Evolutionary conservation across 2,797 vertebrate species (phyloP).

Genomic region (Sarcophilus harrisii): DNA sequence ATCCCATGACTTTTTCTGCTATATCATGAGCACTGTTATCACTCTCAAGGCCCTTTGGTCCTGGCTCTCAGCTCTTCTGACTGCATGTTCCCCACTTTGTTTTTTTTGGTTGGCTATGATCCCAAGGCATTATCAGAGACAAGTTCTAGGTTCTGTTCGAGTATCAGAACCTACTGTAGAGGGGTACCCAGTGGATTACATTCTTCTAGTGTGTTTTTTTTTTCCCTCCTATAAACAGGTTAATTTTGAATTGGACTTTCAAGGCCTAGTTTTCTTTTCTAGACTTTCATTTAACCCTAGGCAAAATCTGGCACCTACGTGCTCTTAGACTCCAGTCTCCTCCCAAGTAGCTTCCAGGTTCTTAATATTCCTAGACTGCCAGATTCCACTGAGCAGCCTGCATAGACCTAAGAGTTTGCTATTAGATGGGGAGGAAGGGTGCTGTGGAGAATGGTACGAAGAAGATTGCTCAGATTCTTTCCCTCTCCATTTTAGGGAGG

Average conservation of each 20-base stretch:
- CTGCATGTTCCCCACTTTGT: neutral
- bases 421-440: neutral
- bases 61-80: neutral
- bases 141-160: neutral
- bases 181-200: neutral
- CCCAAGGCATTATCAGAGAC: neutral
- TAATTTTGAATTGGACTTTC: neutral
- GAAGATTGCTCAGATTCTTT: neutral
- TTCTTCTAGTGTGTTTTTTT: neutral
- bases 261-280: neutral
- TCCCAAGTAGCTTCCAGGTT: neutral
- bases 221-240: neutral
- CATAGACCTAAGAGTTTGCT: neutral
- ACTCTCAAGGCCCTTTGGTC: neutral
- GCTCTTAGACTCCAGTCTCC: neutral
- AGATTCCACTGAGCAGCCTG: neutral
- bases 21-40: neutral
- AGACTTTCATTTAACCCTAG: neutral
- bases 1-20: neutral
- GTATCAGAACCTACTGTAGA: neutral
- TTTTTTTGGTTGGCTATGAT: neutral
- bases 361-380: neutral
- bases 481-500: neutral
- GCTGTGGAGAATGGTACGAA: neutral
- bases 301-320: neutral